Evolutionary conservation across 35 echinoderm and acorn worm species (phyloP).

Genomic region (Diadema setosum): DNA sequence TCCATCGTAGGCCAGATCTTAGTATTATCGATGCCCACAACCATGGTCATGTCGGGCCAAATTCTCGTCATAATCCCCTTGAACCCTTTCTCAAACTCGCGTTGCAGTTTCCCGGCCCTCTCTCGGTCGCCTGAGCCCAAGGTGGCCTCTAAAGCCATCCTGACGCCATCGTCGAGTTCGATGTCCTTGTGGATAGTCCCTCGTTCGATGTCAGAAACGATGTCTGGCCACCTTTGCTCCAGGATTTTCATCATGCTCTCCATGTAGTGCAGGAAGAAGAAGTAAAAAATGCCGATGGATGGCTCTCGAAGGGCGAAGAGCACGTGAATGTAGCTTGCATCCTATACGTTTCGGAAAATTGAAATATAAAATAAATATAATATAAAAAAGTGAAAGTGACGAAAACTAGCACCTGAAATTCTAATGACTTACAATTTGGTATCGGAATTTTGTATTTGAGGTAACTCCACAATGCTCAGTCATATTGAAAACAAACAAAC

Average conservation of each 20-base stretch:
- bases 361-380: no score
- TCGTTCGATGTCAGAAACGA: slow-evolving; percentile 18
- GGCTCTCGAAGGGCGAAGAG: background rate
- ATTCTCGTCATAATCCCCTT: slow-evolving; percentile 39
- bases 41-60: slow-evolving; percentile 30
- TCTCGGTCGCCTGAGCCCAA: background rate
- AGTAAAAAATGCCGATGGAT: background rate
- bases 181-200: slow-evolving; percentile 10
- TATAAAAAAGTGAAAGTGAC: no score
- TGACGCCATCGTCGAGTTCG: background rate
- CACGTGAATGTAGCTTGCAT: slow-evolving; percentile 8
- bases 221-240: slow-evolving; percentile 16
- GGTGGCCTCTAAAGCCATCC: background rate
- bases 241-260: background rate
- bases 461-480: background rate
- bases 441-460: background rate
- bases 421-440: no score
- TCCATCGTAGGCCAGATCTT: background rate
- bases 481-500: background rate
- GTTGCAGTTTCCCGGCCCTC: background rate
- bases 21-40: background rate
- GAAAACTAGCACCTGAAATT: no score
- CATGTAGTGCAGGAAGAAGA: background rate
- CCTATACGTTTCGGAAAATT: no score
- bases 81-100: slow-evolving; percentile 46